These are phyloP conservation scores for Chaetogeoica ovagalla DNA, from an alignment of 2,888 invertebrate species.

Conservation along the genomic window DNA sequence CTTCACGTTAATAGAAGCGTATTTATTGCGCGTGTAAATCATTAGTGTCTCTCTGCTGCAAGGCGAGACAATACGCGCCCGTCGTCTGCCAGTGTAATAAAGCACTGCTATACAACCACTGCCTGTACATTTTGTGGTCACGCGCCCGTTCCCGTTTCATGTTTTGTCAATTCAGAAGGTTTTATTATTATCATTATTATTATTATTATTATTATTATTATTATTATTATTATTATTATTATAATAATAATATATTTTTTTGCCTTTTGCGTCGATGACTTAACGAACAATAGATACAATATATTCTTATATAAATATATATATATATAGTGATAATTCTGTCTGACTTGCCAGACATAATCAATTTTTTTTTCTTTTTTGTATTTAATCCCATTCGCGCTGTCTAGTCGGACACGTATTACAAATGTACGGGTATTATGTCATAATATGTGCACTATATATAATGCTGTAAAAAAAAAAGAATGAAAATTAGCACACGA, in stretches of 20 bases:
- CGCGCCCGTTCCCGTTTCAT: not conserved
- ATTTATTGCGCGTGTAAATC: slow-evolving; percentile 40
- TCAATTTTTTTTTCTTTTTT: slow-evolving; percentile 8
- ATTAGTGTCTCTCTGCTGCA: slow-evolving; percentile 21
- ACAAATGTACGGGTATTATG: not conserved
- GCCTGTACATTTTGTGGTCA: not conserved
- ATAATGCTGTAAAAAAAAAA: not conserved
- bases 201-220: not conserved
- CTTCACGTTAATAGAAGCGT: slow-evolving; percentile 38
- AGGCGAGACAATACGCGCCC: slow-evolving; percentile 10
- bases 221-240: too few relatives aligned
- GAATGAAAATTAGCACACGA: not conserved
- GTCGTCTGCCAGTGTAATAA: not conserved
- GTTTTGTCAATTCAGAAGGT: slow-evolving; percentile 30
- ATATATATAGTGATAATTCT: slow-evolving; percentile 1
- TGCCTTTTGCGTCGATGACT: slow-evolving; percentile 10
- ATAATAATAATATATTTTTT: not conserved
- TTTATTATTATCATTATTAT: not conserved
- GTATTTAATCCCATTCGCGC: slow-evolving; percentile 19
- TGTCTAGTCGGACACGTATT: not conserved
- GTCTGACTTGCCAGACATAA: slow-evolving; percentile 44
- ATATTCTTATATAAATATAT: not conserved
- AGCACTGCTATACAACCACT: not conserved
- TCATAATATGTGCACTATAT: not conserved
- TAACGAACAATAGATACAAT: slow-evolving; percentile 41